Evolutionary conservation across 2,113 vertebrate genomes (phyloP).

Genomic region (Phoxinus phoxinus): DNA sequence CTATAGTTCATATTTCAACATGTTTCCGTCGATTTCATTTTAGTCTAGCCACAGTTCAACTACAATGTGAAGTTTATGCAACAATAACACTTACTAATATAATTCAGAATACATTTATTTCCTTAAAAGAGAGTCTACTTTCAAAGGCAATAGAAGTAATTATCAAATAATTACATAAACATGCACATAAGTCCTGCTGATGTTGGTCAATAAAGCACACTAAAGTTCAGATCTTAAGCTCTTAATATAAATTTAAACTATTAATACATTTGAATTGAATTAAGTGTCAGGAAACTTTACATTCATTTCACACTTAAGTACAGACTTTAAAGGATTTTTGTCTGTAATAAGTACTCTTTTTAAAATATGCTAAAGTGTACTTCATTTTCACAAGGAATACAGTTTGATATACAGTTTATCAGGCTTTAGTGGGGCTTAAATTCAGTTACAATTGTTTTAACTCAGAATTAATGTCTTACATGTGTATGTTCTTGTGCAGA

Average conservation of each 20-base stretch:
- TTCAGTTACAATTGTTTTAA: background rate
- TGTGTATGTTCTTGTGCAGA: slow-evolving; percentile 64
- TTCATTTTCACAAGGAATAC: background rate
- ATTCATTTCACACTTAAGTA: background rate
- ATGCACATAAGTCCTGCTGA: background rate
- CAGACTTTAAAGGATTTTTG: background rate
- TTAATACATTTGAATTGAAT: background rate
- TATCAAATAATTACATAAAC: background rate
- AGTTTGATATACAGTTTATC: background rate
- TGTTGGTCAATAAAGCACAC: background rate
- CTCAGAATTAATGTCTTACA: background rate
- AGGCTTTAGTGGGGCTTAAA: background rate
- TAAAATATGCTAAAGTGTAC: background rate
- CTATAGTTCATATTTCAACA: too few species aligned
- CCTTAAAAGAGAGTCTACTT: too few species aligned
- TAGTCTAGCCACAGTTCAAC: too few species aligned
- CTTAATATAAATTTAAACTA: background rate
- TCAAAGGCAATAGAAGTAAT: background rate
- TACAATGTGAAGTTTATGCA: too few species aligned
- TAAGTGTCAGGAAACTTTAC: background rate
- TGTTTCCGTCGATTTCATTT: too few species aligned
- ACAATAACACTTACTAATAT: too few species aligned
- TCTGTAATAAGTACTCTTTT: background rate
- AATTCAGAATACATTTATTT: too few species aligned
- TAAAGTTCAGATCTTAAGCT: background rate